Conservation (phyloP, 2,888 invertebrate species). For the Eupithecia subumbrata region DNA sequence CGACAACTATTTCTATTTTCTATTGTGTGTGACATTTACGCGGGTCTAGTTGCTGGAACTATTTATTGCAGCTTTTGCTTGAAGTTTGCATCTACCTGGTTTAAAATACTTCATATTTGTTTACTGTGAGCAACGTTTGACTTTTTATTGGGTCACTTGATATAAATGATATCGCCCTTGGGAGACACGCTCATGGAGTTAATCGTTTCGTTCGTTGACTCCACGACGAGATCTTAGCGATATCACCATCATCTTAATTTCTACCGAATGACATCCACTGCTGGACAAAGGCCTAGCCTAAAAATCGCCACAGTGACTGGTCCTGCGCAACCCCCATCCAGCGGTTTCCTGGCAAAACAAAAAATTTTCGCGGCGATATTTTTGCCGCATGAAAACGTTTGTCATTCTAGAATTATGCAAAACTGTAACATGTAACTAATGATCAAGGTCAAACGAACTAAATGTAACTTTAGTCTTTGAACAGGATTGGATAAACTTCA, state of each 20-base stretch:
- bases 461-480: too few relatives aligned
- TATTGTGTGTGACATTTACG: not conserved
- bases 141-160: not conserved
- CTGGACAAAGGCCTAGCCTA: not conserved
- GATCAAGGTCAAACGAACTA: too few relatives aligned
- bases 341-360: not conserved
- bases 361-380: too few relatives aligned
- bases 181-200: not conserved
- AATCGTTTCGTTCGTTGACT: not conserved
- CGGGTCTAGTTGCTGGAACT: not conserved
- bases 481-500: too few relatives aligned
- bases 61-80: conserved; percentile 2
- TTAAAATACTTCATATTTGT: not conserved
- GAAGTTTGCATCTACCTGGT: not conserved
- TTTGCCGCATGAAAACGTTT: too few relatives aligned
- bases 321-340: not conserved
- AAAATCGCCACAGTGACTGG: not conserved
- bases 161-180: not conserved
- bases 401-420: not conserved
- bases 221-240: not conserved
- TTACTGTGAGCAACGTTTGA: not conserved
- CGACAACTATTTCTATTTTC: conserved; percentile 9
- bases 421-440: not conserved
- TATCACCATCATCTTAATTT: not conserved
- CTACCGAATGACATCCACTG: not conserved